Conservation (phyloP, 1,140 invertebrate species). For the Parapsyche elsis region DNA sequence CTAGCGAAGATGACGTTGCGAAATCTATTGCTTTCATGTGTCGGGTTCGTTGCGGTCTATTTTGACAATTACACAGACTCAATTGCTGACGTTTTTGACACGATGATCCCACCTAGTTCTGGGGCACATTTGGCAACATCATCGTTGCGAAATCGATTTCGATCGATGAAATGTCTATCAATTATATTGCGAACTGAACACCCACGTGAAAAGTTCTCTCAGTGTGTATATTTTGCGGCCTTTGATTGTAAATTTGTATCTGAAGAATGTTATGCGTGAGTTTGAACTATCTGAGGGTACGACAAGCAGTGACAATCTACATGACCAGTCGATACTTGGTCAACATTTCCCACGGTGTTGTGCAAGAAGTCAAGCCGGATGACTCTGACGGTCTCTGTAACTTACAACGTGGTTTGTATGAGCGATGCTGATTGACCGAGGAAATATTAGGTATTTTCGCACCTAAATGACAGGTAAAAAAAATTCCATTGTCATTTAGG, state of each 20-base stretch:
- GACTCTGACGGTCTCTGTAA: not conserved
- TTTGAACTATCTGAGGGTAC: not conserved
- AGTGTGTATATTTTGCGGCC: not conserved
- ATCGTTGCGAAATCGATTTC: not conserved
- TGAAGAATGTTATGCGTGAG: not conserved
- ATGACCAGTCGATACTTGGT: not conserved
- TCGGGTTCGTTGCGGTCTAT: slow-evolving; percentile 3
- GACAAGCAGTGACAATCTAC: not conserved
- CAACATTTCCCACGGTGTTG: slow-evolving; percentile 29
- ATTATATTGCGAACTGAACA: not conserved
- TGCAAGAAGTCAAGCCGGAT: slow-evolving; percentile 30
- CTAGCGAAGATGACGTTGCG: not conserved
- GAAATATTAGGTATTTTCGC: too few relatives aligned
- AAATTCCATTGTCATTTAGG: too few relatives aligned
- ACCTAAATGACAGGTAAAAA: too few relatives aligned
- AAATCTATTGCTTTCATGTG: slow-evolving; percentile 12
- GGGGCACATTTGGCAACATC: slow-evolving; percentile 2
- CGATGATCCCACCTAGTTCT: slow-evolving; percentile 11
- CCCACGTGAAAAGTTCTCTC: not conserved
- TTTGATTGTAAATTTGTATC: not conserved
- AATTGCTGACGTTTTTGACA: slow-evolving; percentile 12
- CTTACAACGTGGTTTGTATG: not conserved
- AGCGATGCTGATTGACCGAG: not conserved
- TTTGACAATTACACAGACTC: slow-evolving; percentile 9
- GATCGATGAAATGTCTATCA: not conserved